A percentile compares a stretch with the other conserved stretches of the same genome.
Conservation (phyloP, 2,113 vertebrate species). For the Semnornis frantzii region DNA sequence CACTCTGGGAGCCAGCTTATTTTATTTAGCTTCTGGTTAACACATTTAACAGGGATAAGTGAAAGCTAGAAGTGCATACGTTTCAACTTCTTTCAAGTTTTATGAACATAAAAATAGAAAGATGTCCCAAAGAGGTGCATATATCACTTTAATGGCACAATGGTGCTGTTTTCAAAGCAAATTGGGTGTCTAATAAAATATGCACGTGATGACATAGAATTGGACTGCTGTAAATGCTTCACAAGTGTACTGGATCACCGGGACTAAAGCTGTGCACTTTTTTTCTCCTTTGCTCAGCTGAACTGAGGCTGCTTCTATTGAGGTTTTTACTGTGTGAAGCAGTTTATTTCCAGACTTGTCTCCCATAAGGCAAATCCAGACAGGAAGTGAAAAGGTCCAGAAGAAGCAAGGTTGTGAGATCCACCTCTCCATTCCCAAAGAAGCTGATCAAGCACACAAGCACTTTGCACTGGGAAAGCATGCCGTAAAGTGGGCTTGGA, state of each 20-base stretch:
- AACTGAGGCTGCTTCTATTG: background rate
- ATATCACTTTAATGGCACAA: conserved; percentile 40
- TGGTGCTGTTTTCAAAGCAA: conserved; percentile 1
- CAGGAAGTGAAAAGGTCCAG: background rate
- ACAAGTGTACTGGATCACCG: background rate
- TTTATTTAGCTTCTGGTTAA: conserved; percentile 56
- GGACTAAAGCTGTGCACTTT: background rate
- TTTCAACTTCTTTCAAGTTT: conserved; percentile 49
- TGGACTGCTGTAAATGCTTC: conserved; percentile 21
- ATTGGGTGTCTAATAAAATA: conserved; percentile 9
- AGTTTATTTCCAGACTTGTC: background rate
- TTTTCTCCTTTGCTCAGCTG: background rate
- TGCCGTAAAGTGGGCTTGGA: background rate
- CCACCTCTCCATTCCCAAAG: background rate
- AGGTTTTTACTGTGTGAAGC: background rate
- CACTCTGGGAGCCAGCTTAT: background rate
- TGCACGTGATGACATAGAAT: background rate
- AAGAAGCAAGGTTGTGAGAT: background rate
- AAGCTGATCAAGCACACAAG: background rate
- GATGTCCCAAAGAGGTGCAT: conserved; percentile 18
- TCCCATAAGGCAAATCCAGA: background rate
- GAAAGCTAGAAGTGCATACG: conserved; percentile 10
- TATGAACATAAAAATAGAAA: conserved; percentile 39
- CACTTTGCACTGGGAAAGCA: background rate
- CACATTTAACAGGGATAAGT: conserved; percentile 24